Percentiles rank a stretch among this genome's conserved stretches.
phyloP scores from a whole-genome alignment of 2,113 vertebrate genomes.

The Chloebia gouldiae region DNA sequence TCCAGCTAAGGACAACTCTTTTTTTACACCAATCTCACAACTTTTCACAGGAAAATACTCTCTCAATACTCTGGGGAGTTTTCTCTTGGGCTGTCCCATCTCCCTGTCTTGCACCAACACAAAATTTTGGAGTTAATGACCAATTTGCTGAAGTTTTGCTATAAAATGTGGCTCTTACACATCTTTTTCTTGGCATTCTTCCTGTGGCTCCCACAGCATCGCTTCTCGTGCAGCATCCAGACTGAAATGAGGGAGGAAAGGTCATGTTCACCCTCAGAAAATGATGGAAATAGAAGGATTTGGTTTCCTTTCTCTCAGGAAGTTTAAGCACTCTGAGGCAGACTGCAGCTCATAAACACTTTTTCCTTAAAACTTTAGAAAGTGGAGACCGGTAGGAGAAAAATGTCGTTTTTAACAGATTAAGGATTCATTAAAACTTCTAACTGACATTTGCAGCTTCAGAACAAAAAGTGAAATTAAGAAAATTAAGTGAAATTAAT shows the following conservation, averaged over 20 bases:
- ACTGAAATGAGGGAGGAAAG: conserved; percentile 42
- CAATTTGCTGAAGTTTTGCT: neutral
- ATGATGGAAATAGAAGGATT: neutral
- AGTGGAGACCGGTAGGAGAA: neutral
- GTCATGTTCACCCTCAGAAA: neutral
- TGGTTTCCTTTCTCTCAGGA: neutral
- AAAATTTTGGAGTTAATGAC: neutral
- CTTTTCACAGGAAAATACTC: neutral
- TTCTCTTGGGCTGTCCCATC: neutral
- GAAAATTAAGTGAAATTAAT: neutral
- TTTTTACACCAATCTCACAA: neutral
- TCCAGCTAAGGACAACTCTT: neutral
- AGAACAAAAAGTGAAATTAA: neutral
- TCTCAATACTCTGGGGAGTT: neutral
- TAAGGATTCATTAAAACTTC: neutral
- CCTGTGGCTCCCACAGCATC: neutral
- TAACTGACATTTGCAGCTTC: accelerated
- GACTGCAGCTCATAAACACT: neutral
- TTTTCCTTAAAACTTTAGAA: neutral
- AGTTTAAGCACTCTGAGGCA: neutral
- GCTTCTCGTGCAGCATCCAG: neutral
- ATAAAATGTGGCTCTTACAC: conserved; percentile 41
- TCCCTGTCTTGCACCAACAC: neutral
- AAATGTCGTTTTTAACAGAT: neutral
- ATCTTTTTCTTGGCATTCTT: conserved; percentile 58